Evolutionary conservation across 2,797 vertebrate species (phyloP).

Genomic region (Scolopax bukidnonensis): DNA sequence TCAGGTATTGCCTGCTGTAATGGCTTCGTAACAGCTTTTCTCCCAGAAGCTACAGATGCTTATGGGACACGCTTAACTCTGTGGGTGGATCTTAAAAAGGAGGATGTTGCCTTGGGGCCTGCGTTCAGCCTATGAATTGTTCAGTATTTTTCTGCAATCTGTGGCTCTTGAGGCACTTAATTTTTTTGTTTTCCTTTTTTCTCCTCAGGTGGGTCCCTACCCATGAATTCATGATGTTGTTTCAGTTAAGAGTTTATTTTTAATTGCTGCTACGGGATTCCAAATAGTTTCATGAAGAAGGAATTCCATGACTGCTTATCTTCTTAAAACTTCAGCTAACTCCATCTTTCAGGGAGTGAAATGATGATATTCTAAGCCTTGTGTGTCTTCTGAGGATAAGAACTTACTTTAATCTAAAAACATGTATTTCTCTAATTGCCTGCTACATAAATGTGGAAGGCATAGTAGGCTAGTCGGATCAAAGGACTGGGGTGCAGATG

Average conservation of each 20-base stretch:
- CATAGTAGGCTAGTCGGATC: not conserved
- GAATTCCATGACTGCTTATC: not conserved
- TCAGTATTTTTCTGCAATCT: not conserved
- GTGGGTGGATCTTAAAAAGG: not conserved
- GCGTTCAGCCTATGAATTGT: not conserved
- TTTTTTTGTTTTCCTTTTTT: not conserved
- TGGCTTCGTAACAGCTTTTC: not conserved
- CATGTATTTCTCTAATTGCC: not conserved
- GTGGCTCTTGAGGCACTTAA: not conserved
- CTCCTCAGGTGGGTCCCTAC: not conserved
- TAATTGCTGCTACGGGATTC: not conserved
- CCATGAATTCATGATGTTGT: not conserved
- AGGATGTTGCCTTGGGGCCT: not conserved
- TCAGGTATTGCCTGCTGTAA: not conserved
- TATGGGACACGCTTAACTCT: not conserved
- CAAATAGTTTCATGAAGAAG: not conserved
- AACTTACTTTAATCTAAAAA: not conserved
- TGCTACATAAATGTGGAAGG: not conserved
- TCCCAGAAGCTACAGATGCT: not conserved
- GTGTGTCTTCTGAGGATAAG: not conserved
- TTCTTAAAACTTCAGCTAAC: not conserved
- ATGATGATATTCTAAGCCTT: not conserved
- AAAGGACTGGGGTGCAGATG: not conserved
- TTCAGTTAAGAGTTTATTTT: not conserved
- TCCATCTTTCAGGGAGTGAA: not conserved